Conservation (phyloP, 2,888 invertebrate genomes). For the Drosophila vallismaia region DNA sequence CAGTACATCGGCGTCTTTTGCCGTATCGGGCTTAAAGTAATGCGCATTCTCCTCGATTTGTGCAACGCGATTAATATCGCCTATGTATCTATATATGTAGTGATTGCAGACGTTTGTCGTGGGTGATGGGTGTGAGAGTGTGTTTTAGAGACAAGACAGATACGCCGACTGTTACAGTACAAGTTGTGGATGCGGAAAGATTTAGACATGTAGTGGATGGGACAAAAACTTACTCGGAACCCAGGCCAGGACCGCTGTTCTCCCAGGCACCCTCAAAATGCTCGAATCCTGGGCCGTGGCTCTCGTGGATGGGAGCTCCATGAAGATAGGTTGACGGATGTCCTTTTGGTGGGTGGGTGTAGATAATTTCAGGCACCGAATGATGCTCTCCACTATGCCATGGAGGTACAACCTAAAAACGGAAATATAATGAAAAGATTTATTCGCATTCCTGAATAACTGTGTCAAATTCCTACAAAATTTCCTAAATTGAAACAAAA, state of each 20-base stretch:
- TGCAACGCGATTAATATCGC: slow-evolving; percentile 86
- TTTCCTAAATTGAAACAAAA: neutral
- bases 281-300: slow-evolving; percentile 82
- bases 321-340: slow-evolving; percentile 81
- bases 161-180: slow-evolving; percentile 30
- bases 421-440: neutral
- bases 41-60: slow-evolving; percentile 83
- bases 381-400: slow-evolving; percentile 80
- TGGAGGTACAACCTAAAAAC: slow-evolving; percentile 78
- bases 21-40: slow-evolving; percentile 84
- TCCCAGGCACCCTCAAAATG: slow-evolving; percentile 86
- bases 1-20: slow-evolving; percentile 86
- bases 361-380: slow-evolving; percentile 81
- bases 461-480: no score
- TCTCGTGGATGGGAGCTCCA: slow-evolving; percentile 80
- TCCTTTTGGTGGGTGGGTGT: slow-evolving; percentile 82
- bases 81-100: slow-evolving; percentile 86
- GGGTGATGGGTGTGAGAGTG: slow-evolving; percentile 28
- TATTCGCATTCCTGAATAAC: no score
- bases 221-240: slow-evolving; percentile 86
- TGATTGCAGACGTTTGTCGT: slow-evolving; percentile 34
- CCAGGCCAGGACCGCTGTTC: slow-evolving; percentile 87
- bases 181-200: slow-evolving; percentile 16
- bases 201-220: neutral
- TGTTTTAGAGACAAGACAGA: slow-evolving; percentile 55